These are phyloP conservation scores for Punctoribates punctum DNA, from an alignment of 2,888 invertebrate genomes.

Conservation along the genomic window DNA sequence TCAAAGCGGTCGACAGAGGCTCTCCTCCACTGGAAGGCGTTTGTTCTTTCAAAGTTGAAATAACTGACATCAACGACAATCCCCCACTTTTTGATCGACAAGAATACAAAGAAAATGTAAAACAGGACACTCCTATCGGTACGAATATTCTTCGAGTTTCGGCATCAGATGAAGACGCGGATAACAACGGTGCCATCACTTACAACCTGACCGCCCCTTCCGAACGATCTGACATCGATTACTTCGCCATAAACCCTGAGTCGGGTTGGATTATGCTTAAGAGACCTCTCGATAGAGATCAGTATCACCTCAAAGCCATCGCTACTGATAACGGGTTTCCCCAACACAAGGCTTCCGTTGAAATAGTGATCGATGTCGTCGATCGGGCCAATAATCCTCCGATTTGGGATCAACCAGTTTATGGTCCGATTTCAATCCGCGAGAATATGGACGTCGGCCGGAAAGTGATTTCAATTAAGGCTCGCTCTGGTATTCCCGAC, in stretches of 20 bases:
- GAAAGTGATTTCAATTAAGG: slow-evolving; percentile 96
- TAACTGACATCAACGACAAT: slow-evolving; percentile 96
- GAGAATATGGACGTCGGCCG: slow-evolving; percentile 96
- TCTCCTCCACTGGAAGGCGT: slow-evolving; percentile 95
- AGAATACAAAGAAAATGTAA: slow-evolving; percentile 95
- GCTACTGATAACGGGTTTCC: slow-evolving; percentile 96
- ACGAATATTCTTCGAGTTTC: slow-evolving; percentile 90
- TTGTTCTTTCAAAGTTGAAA: slow-evolving; percentile 96
- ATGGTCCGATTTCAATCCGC: slow-evolving; percentile 95
- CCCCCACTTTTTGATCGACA: slow-evolving; percentile 91
- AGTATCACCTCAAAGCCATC: slow-evolving; percentile 96
- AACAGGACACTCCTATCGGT: slow-evolving; percentile 92
- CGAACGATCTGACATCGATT: slow-evolving; percentile 82
- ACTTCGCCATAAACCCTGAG: slow-evolving; percentile 93
- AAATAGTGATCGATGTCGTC: slow-evolving; percentile 97
- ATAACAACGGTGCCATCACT: slow-evolving; percentile 90
- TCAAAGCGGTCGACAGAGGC: slow-evolving; percentile 98
- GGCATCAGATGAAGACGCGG: slow-evolving; percentile 94
- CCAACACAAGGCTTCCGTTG: slow-evolving; percentile 90
- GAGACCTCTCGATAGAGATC: slow-evolving; percentile 93
- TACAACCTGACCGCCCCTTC: slow-evolving; percentile 85
- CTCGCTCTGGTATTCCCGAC: slow-evolving; percentile 94
- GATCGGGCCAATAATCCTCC: slow-evolving; percentile 96
- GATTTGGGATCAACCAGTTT: slow-evolving; percentile 92
- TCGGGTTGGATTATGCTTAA: slow-evolving; percentile 95